Conservation (phyloP, 2,888 invertebrate species). For the Drosophila kanekoi region DNA sequence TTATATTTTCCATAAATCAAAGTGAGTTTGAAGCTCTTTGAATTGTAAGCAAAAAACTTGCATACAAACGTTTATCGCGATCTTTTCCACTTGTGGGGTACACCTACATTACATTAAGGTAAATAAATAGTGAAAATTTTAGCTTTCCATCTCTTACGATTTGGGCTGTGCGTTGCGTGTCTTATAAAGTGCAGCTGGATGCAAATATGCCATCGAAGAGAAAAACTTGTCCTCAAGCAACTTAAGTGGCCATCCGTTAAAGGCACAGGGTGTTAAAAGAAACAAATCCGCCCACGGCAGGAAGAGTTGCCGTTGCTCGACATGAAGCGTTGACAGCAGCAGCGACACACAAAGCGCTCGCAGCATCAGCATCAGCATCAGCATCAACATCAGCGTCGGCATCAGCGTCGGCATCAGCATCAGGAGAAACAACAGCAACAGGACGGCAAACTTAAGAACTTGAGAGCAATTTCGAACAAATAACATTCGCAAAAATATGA, state of each 20-base stretch:
- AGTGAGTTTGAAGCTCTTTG: too few species aligned
- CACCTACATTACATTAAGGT: too few species aligned
- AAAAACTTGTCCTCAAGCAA: neutral
- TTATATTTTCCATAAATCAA: constrained; percentile 38
- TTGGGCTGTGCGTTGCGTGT: too few species aligned
- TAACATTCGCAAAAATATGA: constrained; percentile 63
- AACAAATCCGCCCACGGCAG: constrained; percentile 19
- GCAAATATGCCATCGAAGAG: neutral
- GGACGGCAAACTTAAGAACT: constrained; percentile 59
- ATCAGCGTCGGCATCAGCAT: constrained; percentile 16
- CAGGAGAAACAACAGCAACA: constrained; percentile 18
- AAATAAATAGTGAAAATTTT: too few species aligned
- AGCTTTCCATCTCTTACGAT: too few species aligned
- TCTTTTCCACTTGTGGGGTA: too few species aligned
- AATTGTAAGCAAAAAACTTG: too few species aligned
- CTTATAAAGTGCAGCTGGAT: neutral
- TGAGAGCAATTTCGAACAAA: constrained; percentile 69
- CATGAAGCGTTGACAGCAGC: constrained; percentile 52
- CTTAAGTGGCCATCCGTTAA: constrained; percentile 6
- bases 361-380: constrained; percentile 17
- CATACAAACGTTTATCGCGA: too few species aligned
- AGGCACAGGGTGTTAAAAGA: constrained; percentile 10
- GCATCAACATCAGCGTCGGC: constrained; percentile 21
- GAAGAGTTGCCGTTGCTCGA: constrained; percentile 28
- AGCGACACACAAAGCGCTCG: constrained; percentile 30